Conservation (phyloP, 2,797 vertebrate species). For the Menidia menidia region DNA sequence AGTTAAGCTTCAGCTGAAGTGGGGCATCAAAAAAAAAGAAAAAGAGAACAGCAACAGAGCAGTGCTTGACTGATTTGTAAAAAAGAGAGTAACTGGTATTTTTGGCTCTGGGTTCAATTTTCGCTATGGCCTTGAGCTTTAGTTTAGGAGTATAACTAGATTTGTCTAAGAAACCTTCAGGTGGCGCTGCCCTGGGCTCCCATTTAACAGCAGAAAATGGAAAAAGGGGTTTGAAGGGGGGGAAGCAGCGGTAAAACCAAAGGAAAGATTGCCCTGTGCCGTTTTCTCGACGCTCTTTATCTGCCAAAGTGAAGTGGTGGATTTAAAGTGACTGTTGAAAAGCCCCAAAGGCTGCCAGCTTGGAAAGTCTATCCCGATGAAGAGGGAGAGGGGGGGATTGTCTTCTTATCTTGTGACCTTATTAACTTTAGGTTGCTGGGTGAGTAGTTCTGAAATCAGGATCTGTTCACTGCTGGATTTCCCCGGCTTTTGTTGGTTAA, state of each 20-base stretch:
- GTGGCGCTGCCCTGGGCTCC: constrained; percentile 43
- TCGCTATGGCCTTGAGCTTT: constrained; percentile 33
- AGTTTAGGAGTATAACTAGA: constrained; percentile 27
- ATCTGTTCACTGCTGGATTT: background rate
- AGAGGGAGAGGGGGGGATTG: constrained; percentile 40
- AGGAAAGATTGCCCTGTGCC: background rate
- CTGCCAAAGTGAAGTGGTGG: constrained; percentile 16
- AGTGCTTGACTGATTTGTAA: constrained; percentile 3
- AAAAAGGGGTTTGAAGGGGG: constrained; percentile 23
- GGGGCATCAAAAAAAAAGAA: constrained; percentile 23
- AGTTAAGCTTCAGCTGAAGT: constrained; percentile 14
- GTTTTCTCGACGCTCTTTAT: constrained; percentile 5
- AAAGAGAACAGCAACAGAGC: constrained; percentile 24
- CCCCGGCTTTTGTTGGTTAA: too few relatives aligned
- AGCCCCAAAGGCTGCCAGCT: constrained; percentile 1
- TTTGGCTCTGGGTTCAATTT: constrained; percentile 28
- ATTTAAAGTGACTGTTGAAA: background rate
- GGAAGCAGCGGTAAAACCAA: constrained; percentile 4
- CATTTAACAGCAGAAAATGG: constrained; percentile 30
- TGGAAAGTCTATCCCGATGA: constrained; percentile 23
- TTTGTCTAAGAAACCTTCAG: constrained; percentile 38
- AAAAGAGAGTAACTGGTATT: constrained; percentile 18
- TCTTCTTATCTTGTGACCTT: background rate
- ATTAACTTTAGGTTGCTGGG: background rate
- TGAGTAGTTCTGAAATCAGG: background rate